phyloP scores from a whole-genome alignment of 1,140 invertebrate species.

The Drosophila sp. region DNA sequence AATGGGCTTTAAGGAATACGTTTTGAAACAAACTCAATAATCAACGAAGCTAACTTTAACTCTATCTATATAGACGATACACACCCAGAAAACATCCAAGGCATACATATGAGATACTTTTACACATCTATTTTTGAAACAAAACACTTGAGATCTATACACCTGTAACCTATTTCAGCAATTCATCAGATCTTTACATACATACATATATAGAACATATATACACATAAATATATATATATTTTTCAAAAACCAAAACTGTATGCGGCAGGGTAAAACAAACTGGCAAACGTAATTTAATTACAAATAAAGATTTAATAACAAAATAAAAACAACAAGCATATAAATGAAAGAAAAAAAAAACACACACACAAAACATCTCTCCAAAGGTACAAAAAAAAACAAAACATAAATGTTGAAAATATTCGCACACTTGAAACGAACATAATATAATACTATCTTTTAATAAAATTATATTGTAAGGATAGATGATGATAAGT shows the following conservation, averaged over 20 bases:
- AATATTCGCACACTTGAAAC: slow-evolving; percentile 57
- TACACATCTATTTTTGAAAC: slow-evolving; percentile 51
- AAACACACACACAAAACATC: slow-evolving; percentile 27
- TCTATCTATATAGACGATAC: slow-evolving; percentile 47
- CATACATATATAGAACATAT: slow-evolving; percentile 28
- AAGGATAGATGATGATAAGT: slow-evolving; percentile 10
- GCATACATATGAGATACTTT: slow-evolving; percentile 42
- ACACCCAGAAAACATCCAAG: slow-evolving; percentile 14
- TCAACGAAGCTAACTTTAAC: slow-evolving; percentile 68
- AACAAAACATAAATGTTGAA: slow-evolving; percentile 45
- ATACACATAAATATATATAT: slow-evolving; percentile 47
- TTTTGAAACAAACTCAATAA: slow-evolving; percentile 52
- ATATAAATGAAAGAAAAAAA: slow-evolving; percentile 25
- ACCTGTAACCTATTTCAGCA: slow-evolving; percentile 10
- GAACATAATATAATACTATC: slow-evolving; percentile 24
- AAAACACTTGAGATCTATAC: slow-evolving; percentile 39
- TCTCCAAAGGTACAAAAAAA: slow-evolving; percentile 60
- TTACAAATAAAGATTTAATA: slow-evolving; percentile 49
- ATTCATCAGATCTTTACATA: slow-evolving; percentile 21
- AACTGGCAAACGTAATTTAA: slow-evolving; percentile 63
- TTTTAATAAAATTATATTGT: slow-evolving; percentile 5
- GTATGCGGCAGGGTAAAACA: slow-evolving; percentile 58
- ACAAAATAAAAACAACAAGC: slow-evolving; percentile 37
- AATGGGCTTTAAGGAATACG: slow-evolving; percentile 59
- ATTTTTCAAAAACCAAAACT: slow-evolving; percentile 64